A percentile compares a stretch with the other conserved stretches of the same genome.
Conservation (phyloP, 1,140 invertebrate genomes). For the Ylistrum balloti region DNA sequence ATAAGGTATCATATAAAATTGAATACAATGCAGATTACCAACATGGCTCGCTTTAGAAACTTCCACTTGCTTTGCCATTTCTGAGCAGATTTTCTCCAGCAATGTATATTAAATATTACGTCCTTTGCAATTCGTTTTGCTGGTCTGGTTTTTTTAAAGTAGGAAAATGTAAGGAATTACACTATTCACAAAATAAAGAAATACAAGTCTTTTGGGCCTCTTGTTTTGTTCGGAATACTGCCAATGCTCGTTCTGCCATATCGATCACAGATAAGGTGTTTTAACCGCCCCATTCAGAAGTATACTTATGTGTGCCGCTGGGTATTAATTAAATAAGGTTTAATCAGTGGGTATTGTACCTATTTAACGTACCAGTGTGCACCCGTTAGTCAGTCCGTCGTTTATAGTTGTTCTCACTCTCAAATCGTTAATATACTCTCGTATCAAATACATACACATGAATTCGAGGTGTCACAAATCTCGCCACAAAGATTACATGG, state of each 20-base stretch:
- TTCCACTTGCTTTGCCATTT: no score
- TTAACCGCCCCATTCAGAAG: background rate
- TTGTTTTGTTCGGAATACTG: background rate
- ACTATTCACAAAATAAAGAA: background rate
- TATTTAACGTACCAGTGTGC: no score
- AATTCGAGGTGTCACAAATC: background rate
- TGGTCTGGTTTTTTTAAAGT: background rate
- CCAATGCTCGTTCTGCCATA: slow-evolving; percentile 14
- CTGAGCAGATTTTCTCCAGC: no score
- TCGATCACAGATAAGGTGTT: slow-evolving; percentile 33
- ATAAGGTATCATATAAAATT: no score
- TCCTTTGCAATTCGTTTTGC: background rate
- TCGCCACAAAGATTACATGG: background rate
- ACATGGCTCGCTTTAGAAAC: no score
- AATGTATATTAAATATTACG: background rate
- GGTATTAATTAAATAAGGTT: slow-evolving; percentile 13
- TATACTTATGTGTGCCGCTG: background rate
- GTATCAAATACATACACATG: background rate
- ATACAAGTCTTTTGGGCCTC: background rate
- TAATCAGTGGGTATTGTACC: slow-evolving; percentile 25
- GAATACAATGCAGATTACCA: no score
- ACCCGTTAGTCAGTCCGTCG: background rate
- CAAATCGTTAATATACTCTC: background rate
- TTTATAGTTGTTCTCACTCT: background rate
- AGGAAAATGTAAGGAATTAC: no score